Evolutionary conservation across 2,888 invertebrate genomes (phyloP), one percentile per base, ranked within the genome.

Genomic region (Arctia plantaginis): DNA sequence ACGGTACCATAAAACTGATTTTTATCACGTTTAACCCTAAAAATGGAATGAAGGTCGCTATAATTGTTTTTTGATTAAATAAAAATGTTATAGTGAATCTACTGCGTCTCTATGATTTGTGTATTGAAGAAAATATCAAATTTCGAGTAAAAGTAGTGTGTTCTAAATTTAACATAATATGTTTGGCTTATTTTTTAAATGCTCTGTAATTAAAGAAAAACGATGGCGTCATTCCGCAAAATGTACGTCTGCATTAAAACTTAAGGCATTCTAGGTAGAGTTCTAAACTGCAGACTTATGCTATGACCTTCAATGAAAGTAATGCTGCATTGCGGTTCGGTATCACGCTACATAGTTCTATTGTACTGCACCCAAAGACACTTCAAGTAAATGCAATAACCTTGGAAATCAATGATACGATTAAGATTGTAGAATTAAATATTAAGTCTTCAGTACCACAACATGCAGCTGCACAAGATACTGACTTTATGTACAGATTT

Each of bases 301-400:
- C 85, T 79, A 74, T 81, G 91, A 87, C 94, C 94, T 94, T 93
- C 90, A 78, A 74, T 69, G 73, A 80, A 86, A 86, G 82, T 87
- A 87, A 85, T 90, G 90, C 91, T 94, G 94, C 95, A 94, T 86
- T 95, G 95, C 94, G 92, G 94, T 71, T 81, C 78, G 84, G 80
- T 87, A 92, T 91, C 93, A 94, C 94, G 94, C 93, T 88, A 93
- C 79, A 76, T 74, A 47, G 86, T 80, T 30, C 85, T 87, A 87
- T 90, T 86, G 83, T 88, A 89, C 88, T 91, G 91, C 88, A 92
- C 87, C 87, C 86, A 86, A 55, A 66, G 65, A 62, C 62, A 62
- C 30, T 69, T 62, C 51, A 87, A 87, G 87, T 82, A 82, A 62
- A 84, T 79, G 82, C 76, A 82, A 83, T 85, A 84, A 87, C 92